Evolutionary conservation across 2,797 vertebrate genomes (phyloP).

Genomic region (Sitta carolinensis): DNA sequence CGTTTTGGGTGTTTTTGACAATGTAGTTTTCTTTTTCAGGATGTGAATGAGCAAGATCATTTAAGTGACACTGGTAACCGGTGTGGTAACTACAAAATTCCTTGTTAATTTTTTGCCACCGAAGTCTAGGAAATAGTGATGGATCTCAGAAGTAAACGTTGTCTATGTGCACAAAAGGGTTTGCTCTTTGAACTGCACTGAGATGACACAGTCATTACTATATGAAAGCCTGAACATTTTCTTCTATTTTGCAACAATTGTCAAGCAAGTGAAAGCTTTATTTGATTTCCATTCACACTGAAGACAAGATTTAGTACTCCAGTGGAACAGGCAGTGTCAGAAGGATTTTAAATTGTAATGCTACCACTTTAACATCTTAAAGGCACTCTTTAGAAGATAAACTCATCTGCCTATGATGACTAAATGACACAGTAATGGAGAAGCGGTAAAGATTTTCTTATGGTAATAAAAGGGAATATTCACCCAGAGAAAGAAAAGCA

Average conservation of each 20-base stretch:
- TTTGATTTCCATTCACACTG: slow-evolving; percentile 28
- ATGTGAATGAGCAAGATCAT: slow-evolving; percentile 19
- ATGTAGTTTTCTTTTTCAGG: slow-evolving; percentile 24
- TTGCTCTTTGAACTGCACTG: slow-evolving; percentile 31
- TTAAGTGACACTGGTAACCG: slow-evolving; percentile 37
- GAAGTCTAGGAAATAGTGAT: background rate
- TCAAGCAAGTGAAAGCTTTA: slow-evolving; percentile 52
- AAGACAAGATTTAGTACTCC: slow-evolving; percentile 41
- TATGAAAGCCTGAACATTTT: background rate
- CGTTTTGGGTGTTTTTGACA: background rate
- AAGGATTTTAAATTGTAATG: slow-evolving; percentile 54
- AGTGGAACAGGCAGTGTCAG: slow-evolving; percentile 44
- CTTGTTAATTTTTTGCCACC: slow-evolving; percentile 30
- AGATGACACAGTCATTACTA: background rate
- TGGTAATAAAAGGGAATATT: slow-evolving; percentile 14
- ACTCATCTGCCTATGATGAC: slow-evolving; percentile 32
- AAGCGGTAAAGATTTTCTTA: slow-evolving; percentile 50
- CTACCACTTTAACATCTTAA: slow-evolving; percentile 64
- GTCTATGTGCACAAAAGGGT: background rate
- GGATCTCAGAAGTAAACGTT: background rate
- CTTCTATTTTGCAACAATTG: slow-evolving; percentile 61
- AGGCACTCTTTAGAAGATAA: slow-evolving; percentile 56
- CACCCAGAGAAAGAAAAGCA: background rate
- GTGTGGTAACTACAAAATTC: background rate
- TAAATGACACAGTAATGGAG: slow-evolving; percentile 51